These are phyloP conservation scores for Spinibarbus caldwelli DNA, from an alignment of 2,797 vertebrate species.

Conservation along the genomic window DNA sequence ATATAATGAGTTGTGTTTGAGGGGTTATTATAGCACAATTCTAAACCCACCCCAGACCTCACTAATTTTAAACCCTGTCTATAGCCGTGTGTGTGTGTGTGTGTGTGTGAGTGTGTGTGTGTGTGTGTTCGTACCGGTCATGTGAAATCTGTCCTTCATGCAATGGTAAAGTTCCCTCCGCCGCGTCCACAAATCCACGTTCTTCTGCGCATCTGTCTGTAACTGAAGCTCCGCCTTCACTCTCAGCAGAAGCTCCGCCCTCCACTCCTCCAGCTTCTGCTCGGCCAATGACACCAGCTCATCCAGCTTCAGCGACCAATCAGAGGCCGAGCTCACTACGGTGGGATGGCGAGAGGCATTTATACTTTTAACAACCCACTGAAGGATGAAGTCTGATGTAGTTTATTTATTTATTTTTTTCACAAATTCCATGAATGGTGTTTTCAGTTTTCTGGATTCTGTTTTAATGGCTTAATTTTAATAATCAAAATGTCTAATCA, in stretches of 20 bases:
- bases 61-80: no score
- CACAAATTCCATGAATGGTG: no score
- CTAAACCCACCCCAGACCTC: no score
- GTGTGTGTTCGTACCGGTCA: conserved; percentile 69
- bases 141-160: conserved; percentile 78
- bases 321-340: conserved; percentile 70
- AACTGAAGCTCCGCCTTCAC: conserved; percentile 65
- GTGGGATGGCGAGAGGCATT: neutral
- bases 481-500: no score
- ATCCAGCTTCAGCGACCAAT: conserved; percentile 77
- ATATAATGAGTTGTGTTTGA: no score
- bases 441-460: no score
- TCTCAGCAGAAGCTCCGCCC: conserved; percentile 66
- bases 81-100: neutral
- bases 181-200: conserved; percentile 75
- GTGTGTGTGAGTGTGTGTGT: neutral
- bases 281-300: conserved; percentile 72
- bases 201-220: conserved; percentile 70
- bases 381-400: neutral
- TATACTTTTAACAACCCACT: neutral
- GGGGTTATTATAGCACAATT: no score
- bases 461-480: no score
- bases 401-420: no score
- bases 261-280: conserved; percentile 70
- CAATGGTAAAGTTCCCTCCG: conserved; percentile 76